A percentile compares a stretch with the other conserved stretches of the same genome.
Evolutionary conservation across 2,797 vertebrate genomes (phyloP).

Genomic region (Nasua narica): DNA sequence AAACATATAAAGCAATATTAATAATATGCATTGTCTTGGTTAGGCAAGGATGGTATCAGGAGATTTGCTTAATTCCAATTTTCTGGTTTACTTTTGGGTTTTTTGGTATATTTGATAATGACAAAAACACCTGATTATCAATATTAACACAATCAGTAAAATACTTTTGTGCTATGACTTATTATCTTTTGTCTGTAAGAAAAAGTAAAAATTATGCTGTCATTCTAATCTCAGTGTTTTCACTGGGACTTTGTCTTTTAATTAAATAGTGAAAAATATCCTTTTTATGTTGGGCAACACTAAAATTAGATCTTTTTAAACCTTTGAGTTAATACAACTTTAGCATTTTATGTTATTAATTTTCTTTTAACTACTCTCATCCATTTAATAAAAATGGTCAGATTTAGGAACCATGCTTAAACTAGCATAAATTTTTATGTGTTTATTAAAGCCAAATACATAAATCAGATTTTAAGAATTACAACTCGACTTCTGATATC

Average conservation of each 20-base stretch:
- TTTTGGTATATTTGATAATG: not conserved
- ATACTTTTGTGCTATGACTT: not conserved
- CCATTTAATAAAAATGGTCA: slow-evolving; percentile 1
- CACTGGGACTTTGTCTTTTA: not conserved
- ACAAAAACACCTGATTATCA: not conserved
- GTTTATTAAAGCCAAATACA: not conserved
- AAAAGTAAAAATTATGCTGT: not conserved
- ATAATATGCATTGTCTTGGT: not conserved
- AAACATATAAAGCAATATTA: slow-evolving; percentile 11
- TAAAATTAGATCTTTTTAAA: not conserved
- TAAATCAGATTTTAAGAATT: not conserved
- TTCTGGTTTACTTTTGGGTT: not conserved
- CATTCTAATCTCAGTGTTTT: not conserved
- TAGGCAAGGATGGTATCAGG: not conserved
- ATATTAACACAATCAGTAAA: not conserved
- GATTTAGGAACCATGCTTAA: not conserved
- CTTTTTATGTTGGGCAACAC: not conserved
- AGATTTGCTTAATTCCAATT: not conserved
- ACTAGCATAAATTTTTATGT: not conserved
- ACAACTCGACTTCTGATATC: not conserved
- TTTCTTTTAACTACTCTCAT: slow-evolving; percentile 2
- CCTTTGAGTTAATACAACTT: not conserved
- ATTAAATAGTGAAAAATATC: not conserved
- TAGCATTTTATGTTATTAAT: not conserved
- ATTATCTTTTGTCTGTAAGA: not conserved